phyloP scores from a whole-genome alignment of 2,888 invertebrate species.

The Sturmia bella region DNA sequence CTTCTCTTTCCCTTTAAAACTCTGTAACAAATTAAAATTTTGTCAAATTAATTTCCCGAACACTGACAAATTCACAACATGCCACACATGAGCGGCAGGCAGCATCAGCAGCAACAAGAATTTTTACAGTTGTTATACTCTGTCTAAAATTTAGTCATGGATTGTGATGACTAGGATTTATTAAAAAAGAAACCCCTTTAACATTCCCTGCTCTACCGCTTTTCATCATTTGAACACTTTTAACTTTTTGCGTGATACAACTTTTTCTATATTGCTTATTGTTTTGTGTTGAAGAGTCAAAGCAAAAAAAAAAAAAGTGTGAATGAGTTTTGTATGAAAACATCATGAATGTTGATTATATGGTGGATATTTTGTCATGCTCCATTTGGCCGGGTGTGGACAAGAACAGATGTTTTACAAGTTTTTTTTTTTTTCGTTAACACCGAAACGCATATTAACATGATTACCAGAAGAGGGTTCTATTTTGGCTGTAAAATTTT shows the following conservation, averaged over 20 bases:
- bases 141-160: conserved; percentile 61
- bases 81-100: conserved; percentile 70
- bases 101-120: conserved; percentile 19
- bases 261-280: neutral
- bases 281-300: conserved; percentile 28
- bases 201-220: neutral
- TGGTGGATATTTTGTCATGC: conserved; percentile 79
- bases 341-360: conserved; percentile 42
- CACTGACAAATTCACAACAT: conserved; percentile 69
- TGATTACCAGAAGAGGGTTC: conserved; percentile 74
- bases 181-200: conserved; percentile 42
- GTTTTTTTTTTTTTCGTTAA: neutral
- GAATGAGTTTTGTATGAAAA: conserved; percentile 52
- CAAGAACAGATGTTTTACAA: conserved; percentile 82
- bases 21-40: conserved; percentile 81
- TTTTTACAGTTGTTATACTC: conserved; percentile 71
- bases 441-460: conserved; percentile 79
- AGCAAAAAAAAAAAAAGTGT: conserved; percentile 45
- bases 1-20: conserved; percentile 69
- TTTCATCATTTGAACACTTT: conserved; percentile 22
- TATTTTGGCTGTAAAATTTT: conserved; percentile 59
- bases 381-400: conserved; percentile 82
- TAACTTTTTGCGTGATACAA: conserved; percentile 46
- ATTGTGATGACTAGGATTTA: conserved; percentile 59
- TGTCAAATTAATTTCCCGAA: conserved; percentile 78